phyloP scores from a whole-genome alignment of 2,797 vertebrate species.

The Bradypus variegatus region DNA sequence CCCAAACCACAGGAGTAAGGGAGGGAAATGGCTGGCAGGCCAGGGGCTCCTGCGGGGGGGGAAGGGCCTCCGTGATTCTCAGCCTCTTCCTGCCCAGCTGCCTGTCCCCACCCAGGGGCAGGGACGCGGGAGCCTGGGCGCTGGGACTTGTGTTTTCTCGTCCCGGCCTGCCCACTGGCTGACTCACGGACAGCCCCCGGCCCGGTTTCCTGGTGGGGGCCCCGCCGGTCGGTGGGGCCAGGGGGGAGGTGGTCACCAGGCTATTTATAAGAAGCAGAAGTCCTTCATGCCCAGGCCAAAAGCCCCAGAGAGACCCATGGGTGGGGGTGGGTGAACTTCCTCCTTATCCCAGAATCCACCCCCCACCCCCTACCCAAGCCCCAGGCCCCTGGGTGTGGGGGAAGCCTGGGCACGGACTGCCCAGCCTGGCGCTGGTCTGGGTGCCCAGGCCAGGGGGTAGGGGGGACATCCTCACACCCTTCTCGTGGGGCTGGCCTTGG shows the following conservation, averaged over 20 bases:
- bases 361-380: not conserved
- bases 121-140: constrained; percentile 42
- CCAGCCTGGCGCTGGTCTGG: not conserved
- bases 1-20: constrained; percentile 12
- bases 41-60: not conserved
- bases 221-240: not conserved
- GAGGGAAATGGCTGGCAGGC: not conserved
- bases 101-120: constrained; percentile 65
- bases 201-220: constrained; percentile 55
- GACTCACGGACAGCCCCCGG: constrained; percentile 60
- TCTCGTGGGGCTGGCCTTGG: constrained; percentile 39
- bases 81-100: constrained; percentile 45
- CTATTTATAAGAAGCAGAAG: constrained; percentile 70
- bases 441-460: not conserved
- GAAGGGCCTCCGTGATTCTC: constrained; percentile 38
- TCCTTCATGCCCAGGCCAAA: constrained; percentile 55
- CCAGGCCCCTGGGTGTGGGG: not conserved
- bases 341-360: constrained; percentile 28
- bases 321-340: constrained; percentile 59
- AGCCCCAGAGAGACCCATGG: constrained; percentile 55
- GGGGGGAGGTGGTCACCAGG: constrained; percentile 30
- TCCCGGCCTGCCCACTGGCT: constrained; percentile 51
- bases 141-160: constrained; percentile 56
- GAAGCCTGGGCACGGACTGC: not conserved
- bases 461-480: constrained; percentile 36